Evolutionary conservation across 2,888 invertebrate species (phyloP).

Genomic region (Papilio elwesi): DNA sequence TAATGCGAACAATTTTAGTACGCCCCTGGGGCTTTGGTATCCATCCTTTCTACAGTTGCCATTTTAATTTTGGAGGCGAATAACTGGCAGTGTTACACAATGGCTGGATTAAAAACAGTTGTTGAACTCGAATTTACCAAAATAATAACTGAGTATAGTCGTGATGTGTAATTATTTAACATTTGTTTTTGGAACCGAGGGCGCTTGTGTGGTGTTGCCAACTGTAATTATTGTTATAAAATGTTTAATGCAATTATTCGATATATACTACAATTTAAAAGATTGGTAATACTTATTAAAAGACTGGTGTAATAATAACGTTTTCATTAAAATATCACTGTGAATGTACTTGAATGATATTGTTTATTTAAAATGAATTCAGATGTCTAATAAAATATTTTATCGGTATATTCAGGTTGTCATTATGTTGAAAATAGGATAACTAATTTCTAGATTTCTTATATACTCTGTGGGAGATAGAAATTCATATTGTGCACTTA

Average conservation of each 20-base stretch:
- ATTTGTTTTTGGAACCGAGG: slow-evolving; percentile 66
- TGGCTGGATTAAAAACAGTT: slow-evolving; percentile 66
- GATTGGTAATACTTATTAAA: slow-evolving; percentile 9
- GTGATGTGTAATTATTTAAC: slow-evolving; percentile 63
- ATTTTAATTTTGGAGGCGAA: slow-evolving; percentile 51
- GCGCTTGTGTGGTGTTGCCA: slow-evolving; percentile 56
- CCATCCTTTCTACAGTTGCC: slow-evolving; percentile 49
- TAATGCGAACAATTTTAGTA: slow-evolving; percentile 63
- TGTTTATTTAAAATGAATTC: too few species aligned
- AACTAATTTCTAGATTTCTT: too few species aligned
- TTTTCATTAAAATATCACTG: too few species aligned
- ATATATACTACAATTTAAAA: slow-evolving; percentile 23
- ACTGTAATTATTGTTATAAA: slow-evolving; percentile 51
- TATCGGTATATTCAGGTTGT: too few species aligned
- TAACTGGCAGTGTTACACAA: slow-evolving; percentile 51
- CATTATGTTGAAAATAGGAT: too few species aligned
- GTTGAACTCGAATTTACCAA: slow-evolving; percentile 68
- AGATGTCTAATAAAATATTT: too few species aligned
- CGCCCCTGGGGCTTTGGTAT: slow-evolving; percentile 50
- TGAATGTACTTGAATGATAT: too few species aligned
- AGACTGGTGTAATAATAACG: neutral
- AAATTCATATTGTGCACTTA: too few species aligned
- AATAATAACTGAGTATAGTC: slow-evolving; percentile 65
- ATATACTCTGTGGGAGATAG: too few species aligned
- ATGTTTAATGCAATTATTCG: slow-evolving; percentile 34